Evolutionary conservation across 2,888 invertebrate species (phyloP), one percentile per base, ranked within the genome.

Genomic region (Odontocolon sp.): DNA sequence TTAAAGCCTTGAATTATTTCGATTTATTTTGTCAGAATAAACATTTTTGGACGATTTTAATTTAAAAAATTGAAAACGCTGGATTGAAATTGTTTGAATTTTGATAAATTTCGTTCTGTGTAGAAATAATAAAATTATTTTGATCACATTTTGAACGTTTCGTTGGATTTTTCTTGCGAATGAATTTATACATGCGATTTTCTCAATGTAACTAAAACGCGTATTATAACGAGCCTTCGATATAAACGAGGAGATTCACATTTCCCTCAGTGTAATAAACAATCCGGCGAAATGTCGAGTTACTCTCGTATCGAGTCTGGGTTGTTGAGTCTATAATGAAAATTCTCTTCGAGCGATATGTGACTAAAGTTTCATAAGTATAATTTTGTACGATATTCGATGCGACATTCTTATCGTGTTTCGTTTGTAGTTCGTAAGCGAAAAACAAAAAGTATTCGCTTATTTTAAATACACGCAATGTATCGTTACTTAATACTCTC

Each of bases 211-310:
- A n/a, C n/a, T n/a, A n/a, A n/a, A n/a, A n/a, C n/a, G n/a, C n/a
- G n/a, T n/a, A n/a, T n/a, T n/a, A n/a, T n/a, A n/a, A 11, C 26
- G 47, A 47, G n/a, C n/a, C n/a, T 26, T n/a, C 4, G 23, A 47
- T 21, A 8, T 23, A 21, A 18, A 23, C 21, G 21, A 23, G 5
- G n/a, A 6, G 40, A 18, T 23, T 57, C 57, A 47, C 36, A 47
- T 66, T 72, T 38, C 28, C 11, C 9, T 11, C 14, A 6, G 16
- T 26, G 38, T 31, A 52, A 52, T 52, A 36, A 52, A 73, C 42
- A 11, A 8, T 59, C 6, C 38, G 14, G 66, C 38, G 40, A 59
- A 52, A 59, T 40, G 40, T 66, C 72, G 59, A 42, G 50, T 50
- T 21, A 40, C 40, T 72, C 23, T n/a, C 47, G 57, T 23, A 31